Evolutionary conservation across 2,113 vertebrate genomes (phyloP), one percentile per base, ranked within the genome.

Genomic region (Ranitomeya variabilis): DNA sequence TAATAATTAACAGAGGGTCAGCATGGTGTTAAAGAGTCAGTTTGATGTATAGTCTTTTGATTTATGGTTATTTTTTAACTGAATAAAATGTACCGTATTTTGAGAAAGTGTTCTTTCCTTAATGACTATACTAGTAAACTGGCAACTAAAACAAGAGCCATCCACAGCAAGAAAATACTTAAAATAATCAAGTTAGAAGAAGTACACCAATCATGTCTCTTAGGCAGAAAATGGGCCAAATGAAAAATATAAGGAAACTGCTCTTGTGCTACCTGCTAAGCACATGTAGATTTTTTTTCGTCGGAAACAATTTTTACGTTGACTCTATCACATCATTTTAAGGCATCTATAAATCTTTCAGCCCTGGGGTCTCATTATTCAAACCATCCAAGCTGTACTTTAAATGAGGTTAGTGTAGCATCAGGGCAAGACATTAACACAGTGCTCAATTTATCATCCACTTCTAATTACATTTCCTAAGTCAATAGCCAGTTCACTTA

Each of bases 371-470:
- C 87, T 89, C 81, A 89, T 89, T 89, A 89, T 89, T 89, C 87
- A 89, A 89, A 85, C 81, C 81, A 79, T 89, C 81, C 87, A 89
- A 89, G 81, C 87, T 89, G 73, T 84, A 89, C 81, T 85, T 85
- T 85, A 89, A 89, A 89, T 89, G 87, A 89, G 82, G 87, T 89
- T 89, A 89, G 87, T 89, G 82, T 89, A 85, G 87, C 87, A 89
- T 89, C 82, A 84, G 87, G 87, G 87, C 87, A 84, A 89, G 87
- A 83, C 87, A 89, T 89, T 89, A 89, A 89, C 87, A 79, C 82
- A 89, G 60, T 85, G 81, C 82, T 79, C 87, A 85, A 89, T 89
- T 89, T 79, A 89, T 89, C 87, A 89, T 89, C 82, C 87, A 78
- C 59, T 85, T 89, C 87, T 89, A 89, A 89, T 89, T 89, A 89